Evolutionary conservation across 2,113 vertebrate genomes (phyloP), one percentile per base, ranked within the genome.

Genomic region (Herpetotheres cachinnans): DNA sequence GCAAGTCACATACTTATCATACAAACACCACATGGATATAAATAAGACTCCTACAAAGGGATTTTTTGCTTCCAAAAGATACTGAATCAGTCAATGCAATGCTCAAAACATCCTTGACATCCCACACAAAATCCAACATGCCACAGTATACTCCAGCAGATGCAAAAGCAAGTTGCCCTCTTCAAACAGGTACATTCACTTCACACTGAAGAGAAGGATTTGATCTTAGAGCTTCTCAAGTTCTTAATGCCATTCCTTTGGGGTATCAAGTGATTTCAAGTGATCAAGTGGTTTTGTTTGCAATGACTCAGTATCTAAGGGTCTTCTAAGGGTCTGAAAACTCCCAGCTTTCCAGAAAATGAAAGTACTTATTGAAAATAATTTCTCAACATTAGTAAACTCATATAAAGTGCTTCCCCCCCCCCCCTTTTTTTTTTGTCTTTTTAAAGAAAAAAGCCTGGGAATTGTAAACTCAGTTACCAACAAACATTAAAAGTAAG

Each of bases 381-480:
- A 42, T 42, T 42, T 42, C 42, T 42, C 42, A 42, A 42, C 14
- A 14, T 42, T 42, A 42, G 42, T 42, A 42, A 91, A 26, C 5
- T 52, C 27, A 34, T 22, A 11, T 8, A 2, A 54, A 74, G 9
- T n/a, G 24, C 7, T 25, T 66, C n/a, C 0, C 5, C 4, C 3
- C 1, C 6, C 0, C 4, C 4, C 3, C 0, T 6, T 22, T 16
- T 67, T 71, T 72, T 50, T 47, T 0, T n/a, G n/a, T n/a, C 1
- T 61, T 29, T 63, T 52, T 19, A 27, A 89, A 36, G 6, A 42
- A 50, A 47, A 61, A 65, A 30, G 34, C 7, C 7, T 9, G 63
- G 16, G 29, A 72, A 40, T 9, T 74, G 8, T 34, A 7, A 89
- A 66, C 25, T 81, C 36, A 7, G 16, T 34, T 77, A 55, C 36